Base-by-base conservation (phyloP, 2,797 vertebrate species). In the Tapirus indicus region DNA sequence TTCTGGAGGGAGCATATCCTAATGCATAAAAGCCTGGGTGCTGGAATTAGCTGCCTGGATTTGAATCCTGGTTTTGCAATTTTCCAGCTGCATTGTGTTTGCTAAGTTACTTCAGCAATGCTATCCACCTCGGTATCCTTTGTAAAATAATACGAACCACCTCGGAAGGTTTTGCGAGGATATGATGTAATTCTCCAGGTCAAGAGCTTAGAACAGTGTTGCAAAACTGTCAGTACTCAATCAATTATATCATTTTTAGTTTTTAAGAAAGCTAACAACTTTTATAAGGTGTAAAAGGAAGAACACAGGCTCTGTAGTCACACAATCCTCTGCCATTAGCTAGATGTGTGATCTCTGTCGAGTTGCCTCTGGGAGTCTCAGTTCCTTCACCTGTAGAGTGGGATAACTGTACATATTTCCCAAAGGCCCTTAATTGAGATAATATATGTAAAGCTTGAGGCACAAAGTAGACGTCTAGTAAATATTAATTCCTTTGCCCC, bases 301-400 rank as follows among this genome's bases (percentile, higher is more conserved):
- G 17, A 11, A 0, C 9, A 17, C 18, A 18, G 13, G 2, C 0
- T 44, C 20, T 17, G 1, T 3, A 68, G 29, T 35, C 41, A 7
- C 25, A 10, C 2, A 2, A 16, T 62, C 20, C 13, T 86, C 17
- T 5, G 41, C 8, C 6, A 20, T 13, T 47, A 11, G 9, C 32
- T 29, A 52, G 13, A 10, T 32, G 0, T 1, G 20, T 18, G 9
- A 62, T 32, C 27, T 41, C 13, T 4, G 0, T 12, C 3, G 2
- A 44, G 38, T 49, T 35, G 9, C n/a, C 75, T 52, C 32, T 18
- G 71, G 25, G 18, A 27, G 4, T 62, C 8, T 49, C 11, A 74
- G 27, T 56, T 52, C 18, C 10, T 85, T 91, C 32, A 69, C 44
- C 49, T 80, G 11, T 29, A 75, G 56, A 74, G 8, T 1, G 10